Percentiles rank a stretch among this genome's conserved stretches.
Conservation (phyloP, 2,113 vertebrate species). For the Callithrix jacchus region DNA sequence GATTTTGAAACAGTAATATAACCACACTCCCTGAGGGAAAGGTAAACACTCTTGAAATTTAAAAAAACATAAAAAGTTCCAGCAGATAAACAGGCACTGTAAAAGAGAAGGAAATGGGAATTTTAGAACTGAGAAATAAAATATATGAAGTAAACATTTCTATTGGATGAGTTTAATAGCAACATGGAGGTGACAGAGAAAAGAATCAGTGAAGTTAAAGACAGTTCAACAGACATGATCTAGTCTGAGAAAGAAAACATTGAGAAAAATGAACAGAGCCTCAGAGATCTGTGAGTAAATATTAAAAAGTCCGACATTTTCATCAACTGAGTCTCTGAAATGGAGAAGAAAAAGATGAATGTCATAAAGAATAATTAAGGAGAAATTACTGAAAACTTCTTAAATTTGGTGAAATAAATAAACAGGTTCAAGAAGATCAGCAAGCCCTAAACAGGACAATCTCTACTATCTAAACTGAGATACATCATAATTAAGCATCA, state of each 20-base stretch:
- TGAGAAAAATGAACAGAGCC: background rate
- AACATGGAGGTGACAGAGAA: background rate
- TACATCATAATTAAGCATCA: background rate
- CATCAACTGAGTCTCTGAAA: background rate
- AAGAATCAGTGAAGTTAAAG: background rate
- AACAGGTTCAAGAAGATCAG: background rate
- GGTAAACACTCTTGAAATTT: background rate
- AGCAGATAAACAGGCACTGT: background rate
- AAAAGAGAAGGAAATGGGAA: background rate
- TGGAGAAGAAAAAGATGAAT: background rate
- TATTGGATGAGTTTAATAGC: background rate
- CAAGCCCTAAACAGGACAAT: background rate
- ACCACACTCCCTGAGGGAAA: background rate
- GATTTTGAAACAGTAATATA: background rate
- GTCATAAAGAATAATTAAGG: background rate
- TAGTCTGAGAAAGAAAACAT: background rate
- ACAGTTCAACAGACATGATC: background rate
- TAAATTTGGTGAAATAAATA: background rate
- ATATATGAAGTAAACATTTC: background rate
- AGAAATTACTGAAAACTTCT: background rate
- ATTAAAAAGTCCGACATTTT: background rate
- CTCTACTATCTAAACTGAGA: background rate
- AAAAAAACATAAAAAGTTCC: background rate
- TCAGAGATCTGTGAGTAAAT: background rate
- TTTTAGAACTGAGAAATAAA: background rate